These are phyloP conservation scores for Drosophila tristis DNA, from an alignment of 1,140 invertebrate species.

Conservation along the genomic window DNA sequence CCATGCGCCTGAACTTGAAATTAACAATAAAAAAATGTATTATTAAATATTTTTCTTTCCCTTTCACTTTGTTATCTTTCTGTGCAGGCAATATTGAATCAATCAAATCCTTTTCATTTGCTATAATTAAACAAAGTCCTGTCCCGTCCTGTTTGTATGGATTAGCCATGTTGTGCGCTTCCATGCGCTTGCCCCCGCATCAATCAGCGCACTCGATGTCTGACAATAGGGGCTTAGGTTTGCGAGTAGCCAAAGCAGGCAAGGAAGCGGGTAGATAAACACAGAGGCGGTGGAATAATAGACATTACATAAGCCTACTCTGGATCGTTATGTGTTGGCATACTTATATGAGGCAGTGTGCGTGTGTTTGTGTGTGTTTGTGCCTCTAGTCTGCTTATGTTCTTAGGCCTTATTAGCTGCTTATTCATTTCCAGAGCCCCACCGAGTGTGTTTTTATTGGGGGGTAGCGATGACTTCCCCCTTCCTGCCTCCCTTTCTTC, in stretches of 20 bases:
- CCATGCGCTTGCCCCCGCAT: slow-evolving; percentile 21
- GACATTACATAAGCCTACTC: slow-evolving; percentile 32
- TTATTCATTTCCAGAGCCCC: slow-evolving; percentile 31
- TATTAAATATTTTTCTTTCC: no score
- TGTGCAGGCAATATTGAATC: no score
- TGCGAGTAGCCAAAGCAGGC: not conserved
- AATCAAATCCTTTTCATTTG: slow-evolving; percentile 31
- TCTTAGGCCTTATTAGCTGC: slow-evolving; percentile 62
- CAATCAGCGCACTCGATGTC: slow-evolving; percentile 55
- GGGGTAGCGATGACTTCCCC: not conserved
- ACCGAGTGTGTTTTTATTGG: not conserved
- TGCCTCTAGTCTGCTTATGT: slow-evolving; percentile 43
- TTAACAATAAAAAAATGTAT: no score
- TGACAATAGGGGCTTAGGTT: slow-evolving; percentile 19
- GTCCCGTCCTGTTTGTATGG: not conserved
- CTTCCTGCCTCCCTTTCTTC: no score
- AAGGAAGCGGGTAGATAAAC: not conserved
- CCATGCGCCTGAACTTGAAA: no score
- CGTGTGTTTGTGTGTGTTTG: slow-evolving; percentile 4
- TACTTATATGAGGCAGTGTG: slow-evolving; percentile 25
- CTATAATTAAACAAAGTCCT: slow-evolving; percentile 51
- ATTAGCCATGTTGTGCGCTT: slow-evolving; percentile 10
- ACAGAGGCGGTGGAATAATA: slow-evolving; percentile 17
- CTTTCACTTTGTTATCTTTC: no score
- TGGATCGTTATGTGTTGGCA: slow-evolving; percentile 11